These are phyloP conservation scores for Drosophila neotestacea DNA, from an alignment of 2,888 invertebrate species.

Conservation along the genomic window DNA sequence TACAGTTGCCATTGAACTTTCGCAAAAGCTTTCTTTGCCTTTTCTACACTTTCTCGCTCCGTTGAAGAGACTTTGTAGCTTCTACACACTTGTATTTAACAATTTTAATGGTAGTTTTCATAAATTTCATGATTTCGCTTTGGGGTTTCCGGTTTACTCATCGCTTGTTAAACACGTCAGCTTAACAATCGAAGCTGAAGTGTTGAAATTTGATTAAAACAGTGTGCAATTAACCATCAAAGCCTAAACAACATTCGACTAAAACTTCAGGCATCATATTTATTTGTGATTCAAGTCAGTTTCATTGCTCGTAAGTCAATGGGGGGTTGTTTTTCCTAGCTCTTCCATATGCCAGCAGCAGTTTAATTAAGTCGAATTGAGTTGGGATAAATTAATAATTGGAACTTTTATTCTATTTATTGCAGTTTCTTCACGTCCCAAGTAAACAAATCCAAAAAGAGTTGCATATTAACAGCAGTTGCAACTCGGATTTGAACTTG, in stretches of 20 bases:
- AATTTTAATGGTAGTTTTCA: conserved; percentile 41
- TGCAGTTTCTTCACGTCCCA: conserved; percentile 67
- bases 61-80: conserved; percentile 16
- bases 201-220: conserved; percentile 20
- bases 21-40: conserved; percentile 29
- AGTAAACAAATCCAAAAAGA: conserved; percentile 57
- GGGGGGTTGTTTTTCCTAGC: conserved; percentile 25
- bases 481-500: conserved; percentile 79
- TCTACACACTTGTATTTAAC: conserved; percentile 10
- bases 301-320: conserved; percentile 13
- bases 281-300: conserved; percentile 27
- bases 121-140: conserved; percentile 36
- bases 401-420: conserved; percentile 18
- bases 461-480: conserved; percentile 58
- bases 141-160: conserved; percentile 37
- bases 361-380: conserved; percentile 28
- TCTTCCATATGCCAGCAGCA: conserved; percentile 20
- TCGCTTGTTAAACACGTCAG: conserved; percentile 47
- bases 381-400: conserved; percentile 14
- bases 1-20: conserved; percentile 48
- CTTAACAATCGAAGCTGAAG: conserved; percentile 22
- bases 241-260: conserved; percentile 49
- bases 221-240: conserved; percentile 33
- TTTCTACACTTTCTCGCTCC: conserved; percentile 40
- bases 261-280: conserved; percentile 37